Base-by-base conservation (phyloP, 2,113 vertebrate genomes). In the Elephas maximus region DNA sequence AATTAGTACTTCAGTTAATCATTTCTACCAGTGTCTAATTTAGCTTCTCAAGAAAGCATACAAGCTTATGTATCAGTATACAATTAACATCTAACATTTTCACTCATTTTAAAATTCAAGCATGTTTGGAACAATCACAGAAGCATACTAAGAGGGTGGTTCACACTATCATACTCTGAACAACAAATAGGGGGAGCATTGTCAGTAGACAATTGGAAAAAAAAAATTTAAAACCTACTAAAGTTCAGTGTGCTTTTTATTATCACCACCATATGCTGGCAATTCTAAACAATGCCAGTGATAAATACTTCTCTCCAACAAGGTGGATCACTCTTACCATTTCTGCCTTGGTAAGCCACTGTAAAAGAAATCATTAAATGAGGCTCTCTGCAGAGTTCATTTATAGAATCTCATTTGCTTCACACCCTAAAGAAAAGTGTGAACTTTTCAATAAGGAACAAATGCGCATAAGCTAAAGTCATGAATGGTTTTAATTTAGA, bases 1-100 rank as follows among this genome's bases (percentile, higher is more conserved):
- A 88, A 96, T 78, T 95, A 79, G n/a, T 71, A 41, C 67, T 96
- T 88, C 28, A 81, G n/a, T 69, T 88, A 93, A 81, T 96, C 84
- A 89, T 91, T 91, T 76, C 48, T 91, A 30, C 67, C 93, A 60
- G 73, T 91, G n/a, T 81, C 74, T 73, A 96, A 85, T 88, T 96
- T 80, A 88, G 86, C 33, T 78, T 93, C 67, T 76, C 44, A 85
- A 73, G 65, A 93, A 69, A 71, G n/a, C 18, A 37, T 91, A 76
- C 10, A 74, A 94, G 57, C 3, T 88, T 94, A 30, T 78, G 48
- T 65, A 48, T n/a, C 24, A 84, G 74, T 92, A 67, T 26, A 78
- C 44, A 60, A 57, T 30, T 83, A 90, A 96, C 21, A 86, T 37
- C 24, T 44, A 77, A n/a, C 41, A 53, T 30, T 65, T 92, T 86